Evolutionary conservation across 2,797 vertebrate species (phyloP), one percentile per base, ranked within the genome.

Genomic region (Sebastes dallii): DNA sequence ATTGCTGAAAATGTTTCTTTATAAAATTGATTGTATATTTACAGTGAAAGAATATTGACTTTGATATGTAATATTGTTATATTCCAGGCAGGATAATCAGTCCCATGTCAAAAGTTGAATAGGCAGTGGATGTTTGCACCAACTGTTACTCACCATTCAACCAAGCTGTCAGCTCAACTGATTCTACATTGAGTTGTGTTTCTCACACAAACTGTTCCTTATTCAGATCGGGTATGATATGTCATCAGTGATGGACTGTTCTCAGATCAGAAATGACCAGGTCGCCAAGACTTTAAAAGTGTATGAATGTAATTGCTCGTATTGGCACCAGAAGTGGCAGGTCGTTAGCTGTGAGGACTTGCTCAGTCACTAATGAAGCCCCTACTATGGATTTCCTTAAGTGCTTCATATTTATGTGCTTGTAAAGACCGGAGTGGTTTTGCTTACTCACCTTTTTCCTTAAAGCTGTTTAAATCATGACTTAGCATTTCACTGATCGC

Each of bases 391-490:
- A 86, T 81, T 25, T 12, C 30, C 6, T 58, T 36, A 64, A 83
- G 83, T 65, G 75, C 66, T 27, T 76, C 29, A 42, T 56, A 66
- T 87, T 72, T 34, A 73, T 62, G 34, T 32, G 20, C 11, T 5
- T 58, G 79, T 83, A 34, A 82, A 80, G 14, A 42, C 29, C 4
- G 1, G 0, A 58, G 24, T 18, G 61, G 0, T 56, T 79, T 59
- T 46, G 68, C 64, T 60, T 32, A 11, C 32, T 67, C 14, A 1
- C 25, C 3, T 10, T 56, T 62, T 79, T 62, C 20, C 4, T 8
- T 16, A 6, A 50, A 65, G 30, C 29, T 2, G 14, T 77, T 75
- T 55, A 27, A 30, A 69, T 75, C 72, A 66, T 27, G 68, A 64
- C 10, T 12, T 4, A 1, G 18, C 27, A 32, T 52, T 65, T 66